Percentiles rank a stretch among this genome's conserved stretches.
Evolutionary conservation across 1,140 invertebrate species (phyloP).

Genomic region (Trachymyrmex cornetzi): DNA sequence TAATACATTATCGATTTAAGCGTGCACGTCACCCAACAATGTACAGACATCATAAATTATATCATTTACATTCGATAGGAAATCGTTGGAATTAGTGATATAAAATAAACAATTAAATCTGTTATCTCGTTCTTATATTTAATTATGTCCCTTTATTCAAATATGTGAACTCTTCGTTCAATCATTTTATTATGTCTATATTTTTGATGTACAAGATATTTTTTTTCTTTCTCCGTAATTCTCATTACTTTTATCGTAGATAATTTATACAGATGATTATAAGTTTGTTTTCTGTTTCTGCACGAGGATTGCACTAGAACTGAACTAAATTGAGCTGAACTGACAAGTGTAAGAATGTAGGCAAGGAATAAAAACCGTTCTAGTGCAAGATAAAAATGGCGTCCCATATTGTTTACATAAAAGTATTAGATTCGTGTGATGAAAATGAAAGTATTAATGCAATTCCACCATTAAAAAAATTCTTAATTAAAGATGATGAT

Average conservation of each 20-base stretch:
- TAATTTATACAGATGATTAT: not conserved
- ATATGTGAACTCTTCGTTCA: too few species aligned
- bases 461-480: too few species aligned
- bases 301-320: too few species aligned
- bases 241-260: not conserved
- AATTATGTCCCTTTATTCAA: not conserved
- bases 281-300: too few species aligned
- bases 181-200: not conserved
- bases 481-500: too few species aligned
- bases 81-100: not conserved
- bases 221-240: not conserved
- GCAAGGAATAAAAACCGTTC: too few species aligned
- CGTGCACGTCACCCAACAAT: not conserved
- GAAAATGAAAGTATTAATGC: too few species aligned
- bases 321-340: too few species aligned
- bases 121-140: not conserved
- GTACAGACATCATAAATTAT: not conserved
- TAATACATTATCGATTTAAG: not conserved
- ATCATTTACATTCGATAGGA: not conserved
- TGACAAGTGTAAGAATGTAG: too few species aligned
- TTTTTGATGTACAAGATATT: not conserved
- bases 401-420: too few species aligned
- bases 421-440: too few species aligned
- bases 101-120: conserved; percentile 1
- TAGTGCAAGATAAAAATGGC: too few species aligned